phyloP scores from a whole-genome alignment of 2,888 invertebrate species.

The Thereva nobilitata region DNA sequence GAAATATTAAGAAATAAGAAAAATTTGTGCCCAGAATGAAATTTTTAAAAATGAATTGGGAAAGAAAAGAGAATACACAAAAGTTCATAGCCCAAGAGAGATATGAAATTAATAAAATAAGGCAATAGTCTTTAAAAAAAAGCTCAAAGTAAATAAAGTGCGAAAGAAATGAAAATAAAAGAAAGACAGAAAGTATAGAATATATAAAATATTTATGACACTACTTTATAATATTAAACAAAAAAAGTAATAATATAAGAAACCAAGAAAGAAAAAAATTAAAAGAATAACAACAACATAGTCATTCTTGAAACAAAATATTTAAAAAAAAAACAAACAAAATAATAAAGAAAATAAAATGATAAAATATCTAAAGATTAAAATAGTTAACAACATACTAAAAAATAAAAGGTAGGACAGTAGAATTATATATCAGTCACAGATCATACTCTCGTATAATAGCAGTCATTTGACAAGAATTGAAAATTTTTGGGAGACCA shows the following conservation, averaged over 20 bases:
- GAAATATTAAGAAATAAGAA: constrained; percentile 8
- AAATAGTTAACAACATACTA: constrained; percentile 39
- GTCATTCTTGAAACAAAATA: constrained; percentile 15
- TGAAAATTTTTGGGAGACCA: constrained; percentile 14
- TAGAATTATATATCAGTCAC: constrained; percentile 33
- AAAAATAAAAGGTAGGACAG: constrained; percentile 37
- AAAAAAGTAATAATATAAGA: constrained; percentile 22
- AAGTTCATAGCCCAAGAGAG: background rate
- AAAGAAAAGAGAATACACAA: background rate
- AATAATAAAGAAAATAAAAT: constrained; percentile 33
- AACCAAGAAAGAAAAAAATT: constrained; percentile 22
- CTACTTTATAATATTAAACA: constrained; percentile 29
- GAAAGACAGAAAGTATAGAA: constrained; percentile 25
- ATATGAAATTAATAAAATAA: background rate
- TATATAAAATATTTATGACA: constrained; percentile 28
- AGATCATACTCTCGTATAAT: constrained; percentile 36
- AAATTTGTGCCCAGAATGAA: constrained; percentile 6
- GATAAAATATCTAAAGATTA: constrained; percentile 31
- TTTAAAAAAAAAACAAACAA: constrained; percentile 24
- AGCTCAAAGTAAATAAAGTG: constrained; percentile 2
- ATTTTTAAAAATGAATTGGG: constrained; percentile 2
- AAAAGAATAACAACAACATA: constrained; percentile 27
- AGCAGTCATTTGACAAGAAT: constrained; percentile 38
- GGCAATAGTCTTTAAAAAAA: background rate
- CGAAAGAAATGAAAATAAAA: constrained; percentile 24